Evolutionary conservation across 1,140 invertebrate species (phyloP), one percentile per base, ranked within the genome.

Genomic region (Drosophila pandora): DNA sequence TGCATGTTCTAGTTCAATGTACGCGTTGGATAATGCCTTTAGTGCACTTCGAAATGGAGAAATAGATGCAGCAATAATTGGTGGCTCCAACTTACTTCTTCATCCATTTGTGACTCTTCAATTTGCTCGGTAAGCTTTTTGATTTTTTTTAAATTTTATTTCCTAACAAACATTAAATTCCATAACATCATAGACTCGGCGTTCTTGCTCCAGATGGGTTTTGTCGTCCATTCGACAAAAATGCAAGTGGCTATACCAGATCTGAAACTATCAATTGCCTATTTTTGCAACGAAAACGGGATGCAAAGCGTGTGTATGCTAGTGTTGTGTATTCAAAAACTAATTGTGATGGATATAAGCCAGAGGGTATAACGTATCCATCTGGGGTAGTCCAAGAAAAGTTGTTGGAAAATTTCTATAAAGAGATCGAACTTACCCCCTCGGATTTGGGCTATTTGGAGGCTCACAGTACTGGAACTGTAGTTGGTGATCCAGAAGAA

Each of bases 301-400:
- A 95, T 80, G 96, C 97, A 0, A 95, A 95, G 79, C 92, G 97
- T 54, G 93, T 96, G 6, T 97, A 97, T 81, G 95, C 95, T 0
- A 94, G 93, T 25, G 70, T 89, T 2, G 56, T 90, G 43, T 88
- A 90, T 58, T 90, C 93, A 0, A 95, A 94, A 82, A 95, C 94
- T 6, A 98, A 98, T 92, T 96, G 95, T 81, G 97, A 98, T 92
- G 97, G 97, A 0, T 97, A 95, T 91, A 98, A 98, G 91, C 94
- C 95, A 28, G 95, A 96, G 88, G 96, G 96, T 12, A 98, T 99
- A 63, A 98, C 97, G 0, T 99, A 97, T 90, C 98, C 98, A 0
- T 97, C 96, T 2, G 96, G 96, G 25, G 92, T 94, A 17, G 93
- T 96, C 54, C 98, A 99, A 92, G 95, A 95, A 65, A 92, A 93